These are phyloP conservation scores for Drosophila paulistorum DNA, from an alignment of 1,140 invertebrate species.

Conservation along the genomic window DNA sequence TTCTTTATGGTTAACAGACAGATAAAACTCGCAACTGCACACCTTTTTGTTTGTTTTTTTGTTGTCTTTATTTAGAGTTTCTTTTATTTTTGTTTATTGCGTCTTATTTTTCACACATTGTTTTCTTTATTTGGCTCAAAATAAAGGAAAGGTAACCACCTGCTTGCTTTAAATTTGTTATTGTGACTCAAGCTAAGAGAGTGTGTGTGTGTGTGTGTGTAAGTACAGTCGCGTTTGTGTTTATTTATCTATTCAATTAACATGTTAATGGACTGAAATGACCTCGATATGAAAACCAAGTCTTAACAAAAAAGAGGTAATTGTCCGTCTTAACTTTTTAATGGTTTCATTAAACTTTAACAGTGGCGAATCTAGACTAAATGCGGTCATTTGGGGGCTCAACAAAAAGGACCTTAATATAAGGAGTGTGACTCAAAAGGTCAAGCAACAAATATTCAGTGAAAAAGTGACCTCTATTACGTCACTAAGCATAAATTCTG, in stretches of 20 bases:
- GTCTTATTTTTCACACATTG: slow-evolving; percentile 49
- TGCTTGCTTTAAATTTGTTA: slow-evolving; percentile 30
- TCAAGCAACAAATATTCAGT: too few species aligned
- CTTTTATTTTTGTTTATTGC: slow-evolving; percentile 50
- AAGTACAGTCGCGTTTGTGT: slow-evolving; percentile 26
- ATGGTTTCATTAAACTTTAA: slow-evolving; percentile 1
- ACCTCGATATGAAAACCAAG: slow-evolving; percentile 32
- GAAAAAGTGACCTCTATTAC: too few species aligned
- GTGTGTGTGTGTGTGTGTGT: too few species aligned
- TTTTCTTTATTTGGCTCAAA: slow-evolving; percentile 43
- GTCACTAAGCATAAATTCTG: background rate
- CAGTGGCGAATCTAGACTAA: too few species aligned
- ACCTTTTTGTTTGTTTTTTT: background rate
- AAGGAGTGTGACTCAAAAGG: too few species aligned
- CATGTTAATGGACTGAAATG: slow-evolving; percentile 33
- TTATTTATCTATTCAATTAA: slow-evolving; percentile 16
- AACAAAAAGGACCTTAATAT: too few species aligned
- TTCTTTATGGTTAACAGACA: slow-evolving; percentile 23
- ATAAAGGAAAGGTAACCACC: slow-evolving; percentile 34
- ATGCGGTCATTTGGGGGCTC: too few species aligned
- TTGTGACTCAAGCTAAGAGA: slow-evolving; percentile 17
- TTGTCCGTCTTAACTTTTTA: background rate
- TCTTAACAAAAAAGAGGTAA: background rate
- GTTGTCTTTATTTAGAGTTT: background rate
- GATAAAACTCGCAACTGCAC: slow-evolving; percentile 15